Conservation (phyloP, 1,140 invertebrate species). For the Steinernema feltiae region DNA sequence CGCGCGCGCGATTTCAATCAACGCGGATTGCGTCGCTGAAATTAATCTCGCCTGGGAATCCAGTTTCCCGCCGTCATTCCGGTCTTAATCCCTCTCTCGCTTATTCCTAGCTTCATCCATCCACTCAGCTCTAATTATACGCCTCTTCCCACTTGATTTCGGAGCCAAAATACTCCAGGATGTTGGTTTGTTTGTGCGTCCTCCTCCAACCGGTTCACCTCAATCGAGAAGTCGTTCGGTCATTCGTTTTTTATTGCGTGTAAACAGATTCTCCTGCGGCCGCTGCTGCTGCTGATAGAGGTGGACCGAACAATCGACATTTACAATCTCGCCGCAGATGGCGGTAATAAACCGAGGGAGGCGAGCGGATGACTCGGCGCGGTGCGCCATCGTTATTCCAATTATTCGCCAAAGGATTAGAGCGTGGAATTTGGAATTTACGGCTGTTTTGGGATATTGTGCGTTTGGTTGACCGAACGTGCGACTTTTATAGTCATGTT, state of each 20-base stretch:
- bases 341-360: background rate
- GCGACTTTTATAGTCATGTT: too few relatives aligned
- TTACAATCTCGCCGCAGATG: background rate
- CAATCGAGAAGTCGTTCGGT: too few relatives aligned
- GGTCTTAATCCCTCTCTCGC: background rate
- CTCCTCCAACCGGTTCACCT: too few relatives aligned
- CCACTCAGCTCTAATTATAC: background rate
- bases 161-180: too few relatives aligned
- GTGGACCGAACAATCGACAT: too few relatives aligned
- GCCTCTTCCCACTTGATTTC: background rate
- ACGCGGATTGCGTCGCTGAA: conserved; percentile 9
- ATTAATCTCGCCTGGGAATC: conserved; percentile 7
- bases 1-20: background rate
- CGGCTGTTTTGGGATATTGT: too few relatives aligned
- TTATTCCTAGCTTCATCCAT: background rate
- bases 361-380: background rate
- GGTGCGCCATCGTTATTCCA: background rate
- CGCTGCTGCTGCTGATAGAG: too few relatives aligned
- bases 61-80: background rate
- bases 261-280: too few relatives aligned
- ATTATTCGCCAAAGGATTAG: background rate
- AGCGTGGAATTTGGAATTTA: background rate
- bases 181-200: too few relatives aligned
- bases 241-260: too few relatives aligned
- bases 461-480: background rate